Percentiles rank a stretch among this genome's conserved stretches.
These are phyloP conservation scores for Caenorhabditis japonica DNA, from an alignment of 2,888 invertebrate species.

Conservation along the genomic window DNA sequence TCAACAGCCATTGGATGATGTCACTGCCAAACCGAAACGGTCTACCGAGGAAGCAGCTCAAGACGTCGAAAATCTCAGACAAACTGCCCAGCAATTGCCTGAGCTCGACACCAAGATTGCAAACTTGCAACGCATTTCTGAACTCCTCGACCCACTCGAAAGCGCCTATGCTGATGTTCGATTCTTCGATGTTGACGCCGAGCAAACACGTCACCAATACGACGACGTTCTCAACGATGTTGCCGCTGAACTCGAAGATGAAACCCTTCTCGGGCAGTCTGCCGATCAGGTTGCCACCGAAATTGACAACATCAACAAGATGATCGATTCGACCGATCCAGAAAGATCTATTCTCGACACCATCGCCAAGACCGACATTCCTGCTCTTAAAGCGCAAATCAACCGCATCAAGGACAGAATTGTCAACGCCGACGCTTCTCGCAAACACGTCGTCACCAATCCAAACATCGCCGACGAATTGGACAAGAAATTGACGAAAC, in stretches of 20 bases:
- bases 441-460: conserved; percentile 53
- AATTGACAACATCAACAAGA: conserved; percentile 17
- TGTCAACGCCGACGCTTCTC: conserved; percentile 41
- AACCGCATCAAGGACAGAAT: neutral
- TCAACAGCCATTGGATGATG: conserved; percentile 50
- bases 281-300: conserved; percentile 57
- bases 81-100: conserved; percentile 42
- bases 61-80: conserved; percentile 42
- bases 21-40: conserved; percentile 40
- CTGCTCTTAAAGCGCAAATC: no score
- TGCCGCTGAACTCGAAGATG: conserved; percentile 54
- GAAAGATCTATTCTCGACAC: no score
- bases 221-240: conserved; percentile 60
- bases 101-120: conserved; percentile 49
- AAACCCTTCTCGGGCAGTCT: conserved; percentile 59
- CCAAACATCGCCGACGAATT: conserved; percentile 28
- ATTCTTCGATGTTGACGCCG: conserved; percentile 69
- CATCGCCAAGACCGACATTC: no score
- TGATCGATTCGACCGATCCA: no score
- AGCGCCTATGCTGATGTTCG: conserved; percentile 64
- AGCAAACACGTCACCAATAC: conserved; percentile 64
- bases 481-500: conserved; percentile 39
- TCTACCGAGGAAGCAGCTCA: conserved; percentile 39
- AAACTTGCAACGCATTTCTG: conserved; percentile 63
- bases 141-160: conserved; percentile 63